phyloP scores from a whole-genome alignment of 2,797 vertebrate genomes.

The Liparis tanakae region DNA sequence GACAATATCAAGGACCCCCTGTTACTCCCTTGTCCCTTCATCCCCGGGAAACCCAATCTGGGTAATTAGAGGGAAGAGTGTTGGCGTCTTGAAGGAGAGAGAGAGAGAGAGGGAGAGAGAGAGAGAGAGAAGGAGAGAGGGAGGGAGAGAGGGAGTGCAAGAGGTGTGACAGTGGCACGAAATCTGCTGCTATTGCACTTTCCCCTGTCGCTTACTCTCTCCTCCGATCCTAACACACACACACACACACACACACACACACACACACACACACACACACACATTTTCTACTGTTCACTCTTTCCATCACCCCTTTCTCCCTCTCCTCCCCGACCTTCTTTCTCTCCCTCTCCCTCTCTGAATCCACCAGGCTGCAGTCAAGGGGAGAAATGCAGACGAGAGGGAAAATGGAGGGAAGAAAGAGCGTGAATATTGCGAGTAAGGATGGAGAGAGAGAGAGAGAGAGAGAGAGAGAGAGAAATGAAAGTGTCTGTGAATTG shows the following conservation, averaged over 20 bases:
- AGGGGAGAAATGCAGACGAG: conserved; percentile 71
- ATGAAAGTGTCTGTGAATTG: conserved; percentile 55
- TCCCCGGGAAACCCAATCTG: conserved; percentile 84
- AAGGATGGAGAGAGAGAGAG: too few relatives aligned
- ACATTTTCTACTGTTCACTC: conserved; percentile 45
- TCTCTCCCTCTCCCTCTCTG: conserved; percentile 49
- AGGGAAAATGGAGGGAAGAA: conserved; percentile 61
- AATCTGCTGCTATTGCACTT: conserved; percentile 80
- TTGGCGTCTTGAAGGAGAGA: conserved; percentile 64
- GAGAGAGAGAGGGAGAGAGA: conserved; percentile 22
- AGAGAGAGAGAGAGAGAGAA: not conserved
- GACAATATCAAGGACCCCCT: conserved; percentile 81
- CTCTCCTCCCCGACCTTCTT: conserved; percentile 23
- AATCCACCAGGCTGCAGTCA: conserved; percentile 63
- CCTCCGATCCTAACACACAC: not conserved
- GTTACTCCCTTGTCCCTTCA: conserved; percentile 57
- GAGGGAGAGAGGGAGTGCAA: too few relatives aligned
- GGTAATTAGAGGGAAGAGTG: conserved; percentile 83
- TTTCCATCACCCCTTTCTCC: conserved; percentile 38
- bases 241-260: conserved; percentile 22
- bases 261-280: not conserved
- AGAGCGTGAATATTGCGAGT: conserved; percentile 20
- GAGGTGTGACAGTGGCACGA: conserved; percentile 51
- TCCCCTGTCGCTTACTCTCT: conserved; percentile 49
- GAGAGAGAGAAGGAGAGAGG: too few relatives aligned